Evolutionary conservation across 1,140 invertebrate species (phyloP).

Genomic region (Chrysomallon squamiferum): DNA sequence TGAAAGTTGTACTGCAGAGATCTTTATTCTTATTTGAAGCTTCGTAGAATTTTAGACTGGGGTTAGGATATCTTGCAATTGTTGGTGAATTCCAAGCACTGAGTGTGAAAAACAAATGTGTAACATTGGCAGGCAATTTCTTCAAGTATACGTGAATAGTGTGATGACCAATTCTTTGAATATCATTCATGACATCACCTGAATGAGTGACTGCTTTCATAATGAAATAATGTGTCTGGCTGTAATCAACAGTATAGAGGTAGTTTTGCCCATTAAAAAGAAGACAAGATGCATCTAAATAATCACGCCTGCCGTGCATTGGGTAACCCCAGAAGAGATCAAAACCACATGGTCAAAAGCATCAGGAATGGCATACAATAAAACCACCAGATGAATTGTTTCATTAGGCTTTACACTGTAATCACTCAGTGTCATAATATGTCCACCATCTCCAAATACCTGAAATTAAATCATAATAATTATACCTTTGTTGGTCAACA

Average conservation of each 20-base stretch:
- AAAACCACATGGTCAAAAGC: conserved; percentile 21
- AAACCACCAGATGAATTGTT: conserved; percentile 16
- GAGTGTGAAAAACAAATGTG: conserved; percentile 24
- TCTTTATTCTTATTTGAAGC: conserved; percentile 3
- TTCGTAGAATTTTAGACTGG: conserved; percentile 24
- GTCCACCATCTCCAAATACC: neutral
- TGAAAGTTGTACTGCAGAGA: conserved; percentile 22
- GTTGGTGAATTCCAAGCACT: conserved; percentile 27
- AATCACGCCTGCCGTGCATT: conserved; percentile 4
- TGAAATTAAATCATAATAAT: too few species aligned
- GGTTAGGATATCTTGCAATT: conserved; percentile 23
- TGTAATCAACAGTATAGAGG: conserved; percentile 9
- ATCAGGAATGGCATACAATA: conserved; percentile 24
- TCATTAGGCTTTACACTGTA: conserved; percentile 10
- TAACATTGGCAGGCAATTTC: conserved; percentile 14
- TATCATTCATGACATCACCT: conserved; percentile 20
- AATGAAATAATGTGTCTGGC: neutral
- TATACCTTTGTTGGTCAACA: too few species aligned
- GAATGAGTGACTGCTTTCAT: conserved; percentile 11
- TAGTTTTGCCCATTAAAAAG: conserved; percentile 11
- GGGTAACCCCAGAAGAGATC: conserved; percentile 28
- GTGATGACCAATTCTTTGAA: conserved; percentile 18
- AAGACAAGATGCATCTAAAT: conserved; percentile 25
- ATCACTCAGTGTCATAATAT: conserved; percentile 5
- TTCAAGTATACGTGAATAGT: conserved; percentile 18